phyloP scores from a whole-genome alignment of 2,113 vertebrate species.

The Centropus unirufus region DNA sequence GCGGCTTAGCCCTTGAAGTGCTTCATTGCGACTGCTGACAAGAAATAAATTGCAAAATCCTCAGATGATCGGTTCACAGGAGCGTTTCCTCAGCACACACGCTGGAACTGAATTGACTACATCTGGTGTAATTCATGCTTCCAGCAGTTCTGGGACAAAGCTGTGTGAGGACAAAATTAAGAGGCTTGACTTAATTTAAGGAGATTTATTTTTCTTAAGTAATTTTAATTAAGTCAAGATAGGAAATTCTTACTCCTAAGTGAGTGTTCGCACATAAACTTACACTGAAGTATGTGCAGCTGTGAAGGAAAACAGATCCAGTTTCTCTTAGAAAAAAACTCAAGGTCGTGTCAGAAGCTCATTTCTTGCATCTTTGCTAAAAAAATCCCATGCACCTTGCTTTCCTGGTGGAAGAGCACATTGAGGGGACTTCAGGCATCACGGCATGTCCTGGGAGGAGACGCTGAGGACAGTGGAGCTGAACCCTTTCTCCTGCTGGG shows the following conservation, averaged over 20 bases:
- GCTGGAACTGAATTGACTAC: background rate
- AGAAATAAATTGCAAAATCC: constrained; percentile 10
- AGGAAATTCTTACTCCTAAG: constrained; percentile 51
- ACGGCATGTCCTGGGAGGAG: background rate
- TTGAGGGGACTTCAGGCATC: background rate
- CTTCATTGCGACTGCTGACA: background rate
- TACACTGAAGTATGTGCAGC: constrained; percentile 11
- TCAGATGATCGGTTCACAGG: background rate
- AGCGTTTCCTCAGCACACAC: background rate
- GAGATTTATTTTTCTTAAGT: background rate
- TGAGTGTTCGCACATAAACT: background rate
- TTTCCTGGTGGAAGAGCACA: background rate
- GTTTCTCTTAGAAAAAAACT: constrained; percentile 5
- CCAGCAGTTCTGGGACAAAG: background rate
- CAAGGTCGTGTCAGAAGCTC: background rate
- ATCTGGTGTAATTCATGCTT: background rate
- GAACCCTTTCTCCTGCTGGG: background rate
- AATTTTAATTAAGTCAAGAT: constrained; percentile 53
- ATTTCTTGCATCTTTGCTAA: background rate
- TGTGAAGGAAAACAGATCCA: constrained; percentile 17
- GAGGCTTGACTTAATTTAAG: constrained; percentile 21
- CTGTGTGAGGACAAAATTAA: background rate
- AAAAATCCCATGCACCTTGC: background rate
- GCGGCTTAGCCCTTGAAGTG: constrained; percentile 28
- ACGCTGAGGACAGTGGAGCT: background rate